Evolutionary conservation across 2,113 vertebrate species (phyloP).

Genomic region (Accipiter cooperii): DNA sequence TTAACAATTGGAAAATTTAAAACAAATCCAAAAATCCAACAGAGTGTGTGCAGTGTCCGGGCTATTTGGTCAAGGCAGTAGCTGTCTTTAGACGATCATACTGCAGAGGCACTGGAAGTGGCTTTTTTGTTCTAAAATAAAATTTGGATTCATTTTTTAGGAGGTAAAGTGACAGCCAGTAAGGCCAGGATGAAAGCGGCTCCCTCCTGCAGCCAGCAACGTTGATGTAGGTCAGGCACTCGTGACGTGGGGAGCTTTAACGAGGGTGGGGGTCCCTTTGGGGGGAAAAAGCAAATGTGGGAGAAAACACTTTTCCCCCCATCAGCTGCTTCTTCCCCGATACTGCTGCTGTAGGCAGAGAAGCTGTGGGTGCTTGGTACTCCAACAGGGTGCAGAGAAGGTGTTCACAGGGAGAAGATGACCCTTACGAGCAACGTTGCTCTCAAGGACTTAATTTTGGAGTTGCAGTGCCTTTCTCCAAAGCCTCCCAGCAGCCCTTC

Average conservation of each 20-base stretch:
- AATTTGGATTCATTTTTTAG: background rate
- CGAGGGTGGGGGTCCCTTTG: background rate
- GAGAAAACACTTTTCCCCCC: background rate
- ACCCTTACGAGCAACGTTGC: rapidly evolving
- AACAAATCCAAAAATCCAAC: background rate
- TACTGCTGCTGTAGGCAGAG: background rate
- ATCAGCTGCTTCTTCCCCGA: background rate
- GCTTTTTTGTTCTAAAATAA: background rate
- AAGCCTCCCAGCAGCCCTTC: background rate
- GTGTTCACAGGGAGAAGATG: background rate
- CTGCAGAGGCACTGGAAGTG: background rate
- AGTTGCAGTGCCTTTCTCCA: background rate
- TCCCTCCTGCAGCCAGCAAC: background rate
- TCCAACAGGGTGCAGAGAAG: background rate
- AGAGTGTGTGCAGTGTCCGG: background rate
- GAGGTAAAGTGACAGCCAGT: background rate
- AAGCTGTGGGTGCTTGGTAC: background rate
- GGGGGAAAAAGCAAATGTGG: background rate
- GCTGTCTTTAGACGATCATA: background rate
- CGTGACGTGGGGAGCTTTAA: background rate
- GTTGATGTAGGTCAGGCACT: background rate
- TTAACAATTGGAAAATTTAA: constrained; percentile 48
- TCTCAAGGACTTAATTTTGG: background rate
- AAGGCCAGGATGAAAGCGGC: background rate
- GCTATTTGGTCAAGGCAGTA: background rate